Evolutionary conservation across 2,797 vertebrate species (phyloP), one percentile per base, ranked within the genome.

Genomic region (Phoebastria nigripes): DNA sequence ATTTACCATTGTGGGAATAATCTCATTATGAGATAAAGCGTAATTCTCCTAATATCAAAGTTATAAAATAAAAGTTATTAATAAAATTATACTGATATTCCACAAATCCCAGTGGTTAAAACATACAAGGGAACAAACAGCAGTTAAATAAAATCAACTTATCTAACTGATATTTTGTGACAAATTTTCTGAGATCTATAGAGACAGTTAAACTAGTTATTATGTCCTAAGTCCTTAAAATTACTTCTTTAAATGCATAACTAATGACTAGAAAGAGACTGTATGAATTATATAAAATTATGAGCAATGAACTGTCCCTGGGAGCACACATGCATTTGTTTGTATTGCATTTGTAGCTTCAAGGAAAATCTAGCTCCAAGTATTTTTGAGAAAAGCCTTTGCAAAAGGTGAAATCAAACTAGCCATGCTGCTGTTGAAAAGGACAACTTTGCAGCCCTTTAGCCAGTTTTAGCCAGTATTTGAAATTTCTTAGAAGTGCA

Each of bases 11-110:
- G 65, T 74, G 35, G 71, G 47, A 91, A 71, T 92, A 95, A 95
- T 54, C 22, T 55, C 29, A 77, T 47, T 70, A 55, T 88, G 70
- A 96, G 90, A 88, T 78, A 94, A 91, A 96, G 90, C 3, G 3
- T 85, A 77, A 93, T 59, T 95, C 47, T 88, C 82, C 72, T 85
- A 85, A 88, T 89, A 81, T 58, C 82, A 95, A 93, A 94, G 39
- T 67, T 82, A 78, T 56, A 54, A 93, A 97, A 94, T 49, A 74
- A 63, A 95, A 90, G 26, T 79, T 88, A 71, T 79, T 63, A 87
- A 95, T 89, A 86, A 94, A 96, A 55, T 31, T 35, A 44, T 35
- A 93, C 20, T 66, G 78, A 93, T 94, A 82, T 65, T 95, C 51
- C 76, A 85, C 47, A 89, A 93, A 77, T 71, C 62, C 71, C 82